Percentiles rank a stretch among this genome's conserved stretches.
phyloP scores from a whole-genome alignment of 1,140 invertebrate species.

The Psix sp. region DNA sequence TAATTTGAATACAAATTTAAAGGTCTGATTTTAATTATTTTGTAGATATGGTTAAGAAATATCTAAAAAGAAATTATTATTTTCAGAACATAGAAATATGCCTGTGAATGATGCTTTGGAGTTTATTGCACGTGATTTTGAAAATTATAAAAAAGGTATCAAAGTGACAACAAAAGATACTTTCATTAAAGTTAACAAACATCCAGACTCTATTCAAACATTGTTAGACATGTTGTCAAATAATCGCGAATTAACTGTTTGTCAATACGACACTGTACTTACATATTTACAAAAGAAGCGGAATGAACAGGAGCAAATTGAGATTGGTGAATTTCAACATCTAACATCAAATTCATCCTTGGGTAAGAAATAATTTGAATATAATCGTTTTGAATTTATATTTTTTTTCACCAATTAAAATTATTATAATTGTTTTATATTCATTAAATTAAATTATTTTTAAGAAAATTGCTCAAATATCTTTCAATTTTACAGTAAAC shows the following conservation, averaged over 20 bases:
- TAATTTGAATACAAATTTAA: conserved; percentile 9
- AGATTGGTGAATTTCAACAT: conserved; percentile 84
- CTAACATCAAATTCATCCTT: too few species aligned
- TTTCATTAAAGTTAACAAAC: conserved; percentile 74
- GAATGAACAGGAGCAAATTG: conserved; percentile 84
- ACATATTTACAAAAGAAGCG: conserved; percentile 87
- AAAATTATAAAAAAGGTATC: conserved; percentile 84
- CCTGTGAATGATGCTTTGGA: conserved; percentile 92
- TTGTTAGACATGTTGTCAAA: conserved; percentile 88
- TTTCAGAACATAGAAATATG: conserved; percentile 94
- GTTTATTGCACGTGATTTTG: conserved; percentile 87
- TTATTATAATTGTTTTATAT: too few species aligned
- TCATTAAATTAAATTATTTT: too few species aligned
- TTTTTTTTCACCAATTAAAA: too few species aligned
- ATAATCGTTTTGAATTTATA: too few species aligned
- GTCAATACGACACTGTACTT: conserved; percentile 89
- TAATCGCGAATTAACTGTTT: conserved; percentile 85
- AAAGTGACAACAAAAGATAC: conserved; percentile 71
- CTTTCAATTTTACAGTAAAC: too few species aligned
- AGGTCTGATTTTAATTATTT: too few species aligned
- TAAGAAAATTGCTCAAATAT: too few species aligned
- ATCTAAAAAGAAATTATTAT: conserved; percentile 30
- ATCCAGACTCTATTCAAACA: conserved; percentile 85
- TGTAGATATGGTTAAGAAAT: too few species aligned
- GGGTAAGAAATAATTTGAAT: too few species aligned